Base-by-base conservation (phyloP, 23 tunicate species). In the Aplidium turbinatum region DNA sequence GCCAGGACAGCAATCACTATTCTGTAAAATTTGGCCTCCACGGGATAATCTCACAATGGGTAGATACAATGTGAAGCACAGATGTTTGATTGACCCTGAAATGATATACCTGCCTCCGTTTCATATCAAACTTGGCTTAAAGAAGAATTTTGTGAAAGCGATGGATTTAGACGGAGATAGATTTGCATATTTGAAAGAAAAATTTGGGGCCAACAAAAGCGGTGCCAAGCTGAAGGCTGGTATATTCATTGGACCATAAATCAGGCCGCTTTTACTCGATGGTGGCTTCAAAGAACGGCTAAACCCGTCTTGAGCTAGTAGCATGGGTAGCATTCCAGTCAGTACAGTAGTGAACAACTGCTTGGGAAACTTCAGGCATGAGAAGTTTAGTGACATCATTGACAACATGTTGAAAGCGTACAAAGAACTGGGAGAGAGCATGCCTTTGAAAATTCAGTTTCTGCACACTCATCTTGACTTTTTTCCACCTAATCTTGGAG, bases 1-100 rank as follows among this genome's bases (percentile, higher is more conserved):
- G 77, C 38, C 29, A 66, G 21, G 73, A 66, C 77, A 72, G 77
- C 63, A 51, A 38, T 51, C 75, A 68, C 56, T 68, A 38, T 40
- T 11, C 57, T 39, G 27, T 38, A 68, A 68, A 45, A 60, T 72
- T 28, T 72, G 77, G 77, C 63, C 46, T 48, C 65, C 77, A 26
- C 77, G 77, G 51, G 13, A 72, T 50, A 51, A 30, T 27, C 62
- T 7, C 35, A 38, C 16, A 51, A 72, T 72, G 19, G 77, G 77
- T 50, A 52, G 62, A 7, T 38, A 48, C 7, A 72, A 48, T 30
- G 63, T 72, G 9, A 16, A 72, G 51, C 77, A 72, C 64, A 36
- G 7, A 64, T 64, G 64, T 51, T 51, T 72, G 63, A 64, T 72
- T 0, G 0, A 38, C 47, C 1, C 77, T 33, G 77, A 38, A 48